Base-by-base conservation (phyloP, 2,797 vertebrate genomes). In the Coregonus sp. region DNA sequence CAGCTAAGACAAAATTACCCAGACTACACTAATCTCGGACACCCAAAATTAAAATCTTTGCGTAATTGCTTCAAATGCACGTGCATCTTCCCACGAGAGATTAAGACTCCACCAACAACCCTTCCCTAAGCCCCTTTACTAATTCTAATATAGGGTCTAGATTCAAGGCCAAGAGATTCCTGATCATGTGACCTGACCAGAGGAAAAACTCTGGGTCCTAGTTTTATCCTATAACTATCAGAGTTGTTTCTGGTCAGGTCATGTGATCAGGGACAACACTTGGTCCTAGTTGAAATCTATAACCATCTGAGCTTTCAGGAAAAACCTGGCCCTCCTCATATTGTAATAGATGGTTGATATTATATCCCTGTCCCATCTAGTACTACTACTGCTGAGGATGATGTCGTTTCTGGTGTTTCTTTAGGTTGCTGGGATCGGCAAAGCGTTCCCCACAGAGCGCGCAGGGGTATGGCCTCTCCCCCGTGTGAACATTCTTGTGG, bases 391-490 rank as follows among this genome's bases (percentile, higher is more conserved):
- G 29, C 72, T 82, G 78, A 14, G 82, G 75, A 76, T 92, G 90
- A 78, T 91, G 89, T 81, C 91, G 87, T 76, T 89, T 92, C 76
- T 91, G 86, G 78, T 93, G 92, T 72, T 91, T 92, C 76, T 91
- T 93, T 65, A 93, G 87, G 81, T 93, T 92, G 83, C 92, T 93
- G 29, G 89, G 91, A 79, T 93, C 90, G 61, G 91, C 90, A 76
- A 91, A 93, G 72, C 78, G 89, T 67, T 92, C 90, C 0, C 86
- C 78, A 67, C 92, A 93, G 18, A 86, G 82, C 0, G 59, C 29
- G 68, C 92, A 92, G 75, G 83, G 76, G 81, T 92, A 92, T 0
- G 91, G 92, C 70, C 91, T 82, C 84, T 93, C 91, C 20, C 91
- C 91, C 0, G 91, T 92, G 88, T 93, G 92, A 78, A 91, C 91